phyloP scores from a whole-genome alignment of 2,113 vertebrate species.

The Neolamprologus falcicula region DNA sequence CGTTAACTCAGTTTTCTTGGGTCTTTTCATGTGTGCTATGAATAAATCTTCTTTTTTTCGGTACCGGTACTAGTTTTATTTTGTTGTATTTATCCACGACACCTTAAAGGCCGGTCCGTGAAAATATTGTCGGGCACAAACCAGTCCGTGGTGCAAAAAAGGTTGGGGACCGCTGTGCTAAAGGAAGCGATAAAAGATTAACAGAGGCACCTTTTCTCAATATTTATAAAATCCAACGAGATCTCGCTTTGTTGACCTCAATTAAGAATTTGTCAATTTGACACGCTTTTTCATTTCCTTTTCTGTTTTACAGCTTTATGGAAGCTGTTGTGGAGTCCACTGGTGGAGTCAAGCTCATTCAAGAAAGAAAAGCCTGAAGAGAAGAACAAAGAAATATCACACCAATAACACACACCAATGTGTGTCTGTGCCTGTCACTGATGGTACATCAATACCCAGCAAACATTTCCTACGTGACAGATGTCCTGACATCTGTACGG shows the following conservation, averaged over 20 bases:
- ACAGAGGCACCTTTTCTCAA: neutral
- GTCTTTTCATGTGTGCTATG: too few relatives aligned
- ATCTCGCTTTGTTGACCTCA: neutral
- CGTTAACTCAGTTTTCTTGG: too few relatives aligned
- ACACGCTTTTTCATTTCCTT: neutral
- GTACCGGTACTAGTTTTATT: too few relatives aligned
- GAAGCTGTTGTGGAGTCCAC: neutral
- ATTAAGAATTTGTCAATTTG: neutral
- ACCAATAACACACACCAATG: too few relatives aligned
- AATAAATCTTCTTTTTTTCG: too few relatives aligned
- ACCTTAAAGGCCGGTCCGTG: too few relatives aligned
- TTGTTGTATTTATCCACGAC: too few relatives aligned
- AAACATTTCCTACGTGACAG: neutral
- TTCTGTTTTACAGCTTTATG: neutral
- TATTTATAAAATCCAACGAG: neutral
- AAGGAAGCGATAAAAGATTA: neutral
- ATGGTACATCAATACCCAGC: neutral
- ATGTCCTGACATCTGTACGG: neutral
- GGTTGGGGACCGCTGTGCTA: too few relatives aligned
- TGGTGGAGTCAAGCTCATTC: neutral
- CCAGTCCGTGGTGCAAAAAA: too few relatives aligned
- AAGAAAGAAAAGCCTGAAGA: neutral
- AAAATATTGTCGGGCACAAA: too few relatives aligned
- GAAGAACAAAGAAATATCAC: neutral
- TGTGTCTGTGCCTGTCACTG: neutral